Evolutionary conservation across 2,888 invertebrate genomes (phyloP), one percentile per base, ranked within the genome.

Genomic region (Agelastica alni): DNA sequence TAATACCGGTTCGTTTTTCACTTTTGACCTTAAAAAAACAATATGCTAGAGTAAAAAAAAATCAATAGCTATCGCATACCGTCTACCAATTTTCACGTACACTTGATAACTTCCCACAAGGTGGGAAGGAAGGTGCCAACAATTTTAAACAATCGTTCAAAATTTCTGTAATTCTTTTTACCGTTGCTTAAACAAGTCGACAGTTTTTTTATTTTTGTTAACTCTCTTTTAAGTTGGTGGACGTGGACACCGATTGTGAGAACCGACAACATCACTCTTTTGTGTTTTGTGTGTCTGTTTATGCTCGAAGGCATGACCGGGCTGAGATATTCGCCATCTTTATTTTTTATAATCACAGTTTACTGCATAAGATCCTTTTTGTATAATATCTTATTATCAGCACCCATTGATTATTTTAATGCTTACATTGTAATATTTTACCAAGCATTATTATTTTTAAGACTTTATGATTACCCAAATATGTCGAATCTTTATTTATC

Each of bases 91-190:
- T 16, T 44, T 31, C 44, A 20, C 44, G 32, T 22, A 45, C 34
- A 34, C 17, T 9, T 9, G 9, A 39, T 20, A 20, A 32, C 34
- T 45, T 48, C 18, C 30, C 17, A 26, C 32, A 39, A 30, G n/a
- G n/a, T n/a, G n/a, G n/a, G n/a, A n/a, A 30, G 28, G 39, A 48
- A 48, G 39, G 39, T 48, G 39, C 30, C 30, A 39, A 48, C 26
- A 43, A 13, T 43, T 43, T n/a, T n/a, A n/a, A 9, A 26, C 26
- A 4, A 20, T 39, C 18, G 39, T 48, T 39, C 22, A 48, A 37
- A 17, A 13, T 28, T 39, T 17, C 32, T 48, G 30, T 48, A 39
- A 31, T 7, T 48, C 16, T 46, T 37, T 30, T 36, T 39, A 48
- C 48, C 39, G 48, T 48, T 48, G 30, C 32, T 30, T 17, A 48